Evolutionary conservation across 2,113 vertebrate species (phyloP).

Genomic region (Callipepla squamata): DNA sequence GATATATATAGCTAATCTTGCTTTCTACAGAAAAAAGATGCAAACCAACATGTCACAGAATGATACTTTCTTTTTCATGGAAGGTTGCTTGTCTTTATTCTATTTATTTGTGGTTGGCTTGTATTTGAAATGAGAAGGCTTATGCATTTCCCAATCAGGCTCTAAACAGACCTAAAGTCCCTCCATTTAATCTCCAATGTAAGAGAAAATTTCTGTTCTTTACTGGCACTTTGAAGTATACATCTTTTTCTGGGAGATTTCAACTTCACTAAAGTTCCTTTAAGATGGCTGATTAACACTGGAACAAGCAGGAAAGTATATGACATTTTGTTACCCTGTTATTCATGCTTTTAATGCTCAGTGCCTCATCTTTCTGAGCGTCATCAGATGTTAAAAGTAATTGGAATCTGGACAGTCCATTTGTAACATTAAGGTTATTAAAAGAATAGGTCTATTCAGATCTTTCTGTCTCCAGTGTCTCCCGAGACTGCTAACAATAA

Average conservation of each 20-base stretch:
- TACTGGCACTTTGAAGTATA: background rate
- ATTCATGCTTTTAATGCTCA: background rate
- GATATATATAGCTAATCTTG: background rate
- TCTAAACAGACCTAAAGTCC: background rate
- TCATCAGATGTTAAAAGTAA: background rate
- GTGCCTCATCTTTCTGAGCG: background rate
- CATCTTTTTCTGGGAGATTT: background rate
- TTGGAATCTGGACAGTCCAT: background rate
- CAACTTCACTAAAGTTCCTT: background rate
- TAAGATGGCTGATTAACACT: background rate
- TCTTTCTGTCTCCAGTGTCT: background rate
- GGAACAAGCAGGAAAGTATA: background rate
- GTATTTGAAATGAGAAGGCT: background rate
- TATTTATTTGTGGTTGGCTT: background rate
- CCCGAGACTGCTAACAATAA: background rate
- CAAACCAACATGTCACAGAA: background rate
- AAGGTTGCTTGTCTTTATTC: background rate
- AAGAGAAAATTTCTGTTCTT: background rate
- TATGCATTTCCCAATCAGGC: background rate
- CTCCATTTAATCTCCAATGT: background rate
- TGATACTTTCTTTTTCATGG: too few species aligned
- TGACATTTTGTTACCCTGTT: background rate
- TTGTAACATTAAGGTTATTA: background rate
- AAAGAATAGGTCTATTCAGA: background rate
- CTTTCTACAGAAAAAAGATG: background rate